Conservation (phyloP, 2,113 vertebrate genomes). For the Corynorhinus townsendii region DNA sequence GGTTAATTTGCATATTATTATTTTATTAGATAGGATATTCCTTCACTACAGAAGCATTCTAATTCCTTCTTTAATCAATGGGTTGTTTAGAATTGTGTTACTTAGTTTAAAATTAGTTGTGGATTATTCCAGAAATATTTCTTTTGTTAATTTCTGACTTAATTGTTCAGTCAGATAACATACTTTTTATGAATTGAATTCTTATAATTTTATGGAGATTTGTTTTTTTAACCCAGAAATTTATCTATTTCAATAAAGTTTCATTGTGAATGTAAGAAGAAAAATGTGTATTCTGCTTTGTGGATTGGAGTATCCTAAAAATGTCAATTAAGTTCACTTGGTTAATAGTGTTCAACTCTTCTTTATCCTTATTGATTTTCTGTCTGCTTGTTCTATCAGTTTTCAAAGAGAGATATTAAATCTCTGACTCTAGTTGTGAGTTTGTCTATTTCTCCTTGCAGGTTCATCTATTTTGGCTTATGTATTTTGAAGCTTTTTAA, state of each 20-base stretch:
- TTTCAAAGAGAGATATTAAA: background rate
- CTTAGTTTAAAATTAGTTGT: constrained; percentile 36
- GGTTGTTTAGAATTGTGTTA: background rate
- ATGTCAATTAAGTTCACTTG: background rate
- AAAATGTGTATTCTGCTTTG: background rate
- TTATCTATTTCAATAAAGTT: background rate
- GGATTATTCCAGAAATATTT: background rate
- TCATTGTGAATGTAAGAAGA: background rate
- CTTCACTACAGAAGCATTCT: background rate
- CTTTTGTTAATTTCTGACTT: constrained; percentile 1
- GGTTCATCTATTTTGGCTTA: background rate
- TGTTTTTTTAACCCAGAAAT: constrained; percentile 10
- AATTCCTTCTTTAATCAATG: background rate
- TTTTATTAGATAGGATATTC: background rate
- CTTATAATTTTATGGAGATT: background rate
- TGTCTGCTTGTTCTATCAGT: background rate
- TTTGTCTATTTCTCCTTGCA: background rate
- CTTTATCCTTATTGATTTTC: background rate
- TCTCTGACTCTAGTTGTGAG: background rate
- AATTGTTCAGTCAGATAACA: background rate
- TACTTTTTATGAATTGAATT: background rate
- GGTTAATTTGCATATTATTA: no score
- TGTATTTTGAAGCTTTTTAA: background rate
- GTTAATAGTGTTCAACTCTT: background rate
- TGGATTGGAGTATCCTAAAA: background rate